Evolutionary conservation across 1,140 invertebrate genomes (phyloP).

Genomic region (Plectrocnemia conspersa): DNA sequence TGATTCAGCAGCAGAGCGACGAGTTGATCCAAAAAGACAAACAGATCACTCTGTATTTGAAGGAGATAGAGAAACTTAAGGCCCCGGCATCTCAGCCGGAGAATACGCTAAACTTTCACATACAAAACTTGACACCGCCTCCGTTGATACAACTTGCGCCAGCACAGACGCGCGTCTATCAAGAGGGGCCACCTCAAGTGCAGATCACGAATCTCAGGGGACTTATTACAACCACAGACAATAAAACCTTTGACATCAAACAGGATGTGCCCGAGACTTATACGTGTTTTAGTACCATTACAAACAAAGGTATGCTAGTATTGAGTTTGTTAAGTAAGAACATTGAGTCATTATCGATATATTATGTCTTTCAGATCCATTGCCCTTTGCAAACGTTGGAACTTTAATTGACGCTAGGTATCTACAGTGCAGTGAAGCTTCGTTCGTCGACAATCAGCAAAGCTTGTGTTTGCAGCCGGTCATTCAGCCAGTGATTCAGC

Average conservation of each 20-base stretch:
- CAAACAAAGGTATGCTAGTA: background rate
- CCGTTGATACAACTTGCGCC: conserved; percentile 8
- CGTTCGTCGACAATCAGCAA: conserved; percentile 5
- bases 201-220: conserved; percentile 6
- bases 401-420: conserved; percentile 7
- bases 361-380: background rate
- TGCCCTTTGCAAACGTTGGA: conserved; percentile 5
- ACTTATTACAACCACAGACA: background rate
- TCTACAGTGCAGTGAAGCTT: conserved; percentile 2
- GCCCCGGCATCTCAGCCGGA: background rate
- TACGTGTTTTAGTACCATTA: background rate
- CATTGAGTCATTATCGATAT: background rate
- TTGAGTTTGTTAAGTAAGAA: no score
- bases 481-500: conserved; percentile 9
- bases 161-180: background rate
- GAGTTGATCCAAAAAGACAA: conserved; percentile 61
- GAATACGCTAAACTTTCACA: background rate
- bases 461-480: conserved; percentile 5
- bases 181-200: conserved; percentile 6
- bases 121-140: conserved; percentile 10
- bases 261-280: background rate
- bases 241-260: conserved; percentile 3
- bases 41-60: conserved; percentile 53
- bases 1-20: conserved; percentile 65
- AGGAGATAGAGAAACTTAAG: conserved; percentile 57